Conservation (phyloP, 2,888 invertebrate genomes). For the Eilema depressum region DNA sequence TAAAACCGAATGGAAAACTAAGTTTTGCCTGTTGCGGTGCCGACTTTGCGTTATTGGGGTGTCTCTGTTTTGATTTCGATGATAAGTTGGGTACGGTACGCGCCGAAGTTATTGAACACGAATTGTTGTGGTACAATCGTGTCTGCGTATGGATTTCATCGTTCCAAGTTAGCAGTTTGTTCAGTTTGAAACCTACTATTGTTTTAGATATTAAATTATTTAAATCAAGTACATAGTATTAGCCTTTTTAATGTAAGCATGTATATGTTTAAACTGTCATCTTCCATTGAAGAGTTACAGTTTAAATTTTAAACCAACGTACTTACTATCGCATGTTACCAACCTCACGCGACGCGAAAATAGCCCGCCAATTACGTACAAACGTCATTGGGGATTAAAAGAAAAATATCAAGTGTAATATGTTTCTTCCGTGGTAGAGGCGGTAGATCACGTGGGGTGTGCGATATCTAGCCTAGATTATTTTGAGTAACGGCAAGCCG, state of each 20-base stretch:
- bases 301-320: slow-evolving; percentile 19
- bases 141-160: slow-evolving; percentile 24
- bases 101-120: slow-evolving; percentile 47
- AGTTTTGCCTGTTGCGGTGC: slow-evolving; percentile 72
- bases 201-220: too few species aligned
- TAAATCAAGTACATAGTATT: too few species aligned
- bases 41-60: slow-evolving; percentile 63
- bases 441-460: slow-evolving; percentile 75
- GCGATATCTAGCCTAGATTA: slow-evolving; percentile 84
- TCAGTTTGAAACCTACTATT: not conserved
- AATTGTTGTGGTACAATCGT: slow-evolving; percentile 43
- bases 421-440: slow-evolving; percentile 71
- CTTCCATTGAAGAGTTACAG: slow-evolving; percentile 14
- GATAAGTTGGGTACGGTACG: slow-evolving; percentile 45
- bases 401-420: slow-evolving; percentile 62
- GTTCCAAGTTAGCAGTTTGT: slow-evolving; percentile 9
- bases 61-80: slow-evolving; percentile 57
- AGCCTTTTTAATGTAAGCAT: too few species aligned
- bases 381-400: slow-evolving; percentile 74
- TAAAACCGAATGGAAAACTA: slow-evolving; percentile 80
- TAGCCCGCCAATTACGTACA: slow-evolving; percentile 57
- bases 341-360: slow-evolving; percentile 64
- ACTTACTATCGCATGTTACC: slow-evolving; percentile 49
- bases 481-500: slow-evolving; percentile 81
- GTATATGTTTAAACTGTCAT: slow-evolving; percentile 7